A percentile compares a stretch with the other conserved stretches of the same genome.
Conservation (phyloP, 2,888 invertebrate genomes). For the Agrenia bidenticulata region DNA sequence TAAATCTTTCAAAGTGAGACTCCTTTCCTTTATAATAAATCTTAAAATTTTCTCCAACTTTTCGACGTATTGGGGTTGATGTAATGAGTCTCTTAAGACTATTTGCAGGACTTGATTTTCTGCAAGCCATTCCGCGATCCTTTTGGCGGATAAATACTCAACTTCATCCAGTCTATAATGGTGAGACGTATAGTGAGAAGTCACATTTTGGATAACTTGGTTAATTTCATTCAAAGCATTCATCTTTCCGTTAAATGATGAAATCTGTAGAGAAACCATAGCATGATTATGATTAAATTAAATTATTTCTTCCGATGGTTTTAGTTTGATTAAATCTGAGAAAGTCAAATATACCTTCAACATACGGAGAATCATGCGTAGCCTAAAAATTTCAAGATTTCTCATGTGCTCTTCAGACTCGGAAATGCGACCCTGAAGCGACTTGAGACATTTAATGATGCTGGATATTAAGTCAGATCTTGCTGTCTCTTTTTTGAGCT, state of each 20-base stretch:
- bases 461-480: constrained; percentile 95
- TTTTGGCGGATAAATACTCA: constrained; percentile 89
- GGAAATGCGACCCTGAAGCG: constrained; percentile 79
- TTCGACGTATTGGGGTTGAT: constrained; percentile 97
- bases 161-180: constrained; percentile 73
- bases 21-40: constrained; percentile 92
- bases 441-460: constrained; percentile 88
- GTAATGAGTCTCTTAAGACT: constrained; percentile 89
- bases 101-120: constrained; percentile 94
- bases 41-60: constrained; percentile 95
- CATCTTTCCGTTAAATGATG: constrained; percentile 99
- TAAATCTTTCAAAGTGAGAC: constrained; percentile 83
- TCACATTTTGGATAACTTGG: constrained; percentile 86
- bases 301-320: no score
- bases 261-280: constrained; percentile 66
- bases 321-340: background rate
- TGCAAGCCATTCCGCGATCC: constrained; percentile 95
- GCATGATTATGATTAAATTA: no score
- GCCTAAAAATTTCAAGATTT: constrained; percentile 87
- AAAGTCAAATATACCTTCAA: constrained; percentile 39
- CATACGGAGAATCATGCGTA: constrained; percentile 83
- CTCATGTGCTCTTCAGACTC: constrained; percentile 78
- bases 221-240: constrained; percentile 97
- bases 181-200: constrained; percentile 77
- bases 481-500: constrained; percentile 90